Evolutionary conservation across 2,797 vertebrate species (phyloP).

Genomic region (Hirundo rustica): DNA sequence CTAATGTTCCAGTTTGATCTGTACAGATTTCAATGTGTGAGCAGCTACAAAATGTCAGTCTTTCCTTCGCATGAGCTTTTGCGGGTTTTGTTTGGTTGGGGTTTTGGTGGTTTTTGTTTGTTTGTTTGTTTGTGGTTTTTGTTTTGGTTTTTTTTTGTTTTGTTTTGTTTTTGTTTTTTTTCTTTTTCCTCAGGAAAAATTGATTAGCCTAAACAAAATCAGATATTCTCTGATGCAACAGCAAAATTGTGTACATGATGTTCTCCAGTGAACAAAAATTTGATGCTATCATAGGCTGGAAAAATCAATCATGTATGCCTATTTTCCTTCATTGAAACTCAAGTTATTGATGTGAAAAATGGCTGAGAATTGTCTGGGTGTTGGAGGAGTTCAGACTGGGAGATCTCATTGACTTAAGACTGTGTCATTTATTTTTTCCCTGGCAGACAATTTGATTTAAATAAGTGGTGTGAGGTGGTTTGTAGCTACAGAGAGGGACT

Average conservation of each 20-base stretch:
- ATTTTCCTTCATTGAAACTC: neutral
- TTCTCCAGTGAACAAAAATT: conserved; percentile 4
- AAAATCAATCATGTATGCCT: conserved; percentile 43
- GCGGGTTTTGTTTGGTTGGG: neutral
- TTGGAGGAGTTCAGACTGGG: neutral
- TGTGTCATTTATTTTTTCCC: neutral
- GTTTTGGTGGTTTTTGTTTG: no score
- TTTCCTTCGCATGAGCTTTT: neutral
- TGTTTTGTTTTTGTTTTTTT: no score
- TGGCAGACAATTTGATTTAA: neutral
- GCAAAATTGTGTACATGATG: neutral
- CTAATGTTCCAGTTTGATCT: neutral
- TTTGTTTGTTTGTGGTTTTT: no score
- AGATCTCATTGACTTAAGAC: neutral
- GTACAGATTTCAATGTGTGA: neutral
- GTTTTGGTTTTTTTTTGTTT: no score
- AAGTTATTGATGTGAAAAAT: conserved; percentile 12
- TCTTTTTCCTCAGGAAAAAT: neutral
- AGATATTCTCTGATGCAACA: neutral
- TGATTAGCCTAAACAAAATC: neutral
- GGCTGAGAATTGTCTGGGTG: neutral
- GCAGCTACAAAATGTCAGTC: neutral
- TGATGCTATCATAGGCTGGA: neutral
- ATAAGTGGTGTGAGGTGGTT: neutral
- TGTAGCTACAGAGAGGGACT: neutral